phyloP scores from a whole-genome alignment of 2,888 invertebrate species.

The Fissipunctia ypsillon region DNA sequence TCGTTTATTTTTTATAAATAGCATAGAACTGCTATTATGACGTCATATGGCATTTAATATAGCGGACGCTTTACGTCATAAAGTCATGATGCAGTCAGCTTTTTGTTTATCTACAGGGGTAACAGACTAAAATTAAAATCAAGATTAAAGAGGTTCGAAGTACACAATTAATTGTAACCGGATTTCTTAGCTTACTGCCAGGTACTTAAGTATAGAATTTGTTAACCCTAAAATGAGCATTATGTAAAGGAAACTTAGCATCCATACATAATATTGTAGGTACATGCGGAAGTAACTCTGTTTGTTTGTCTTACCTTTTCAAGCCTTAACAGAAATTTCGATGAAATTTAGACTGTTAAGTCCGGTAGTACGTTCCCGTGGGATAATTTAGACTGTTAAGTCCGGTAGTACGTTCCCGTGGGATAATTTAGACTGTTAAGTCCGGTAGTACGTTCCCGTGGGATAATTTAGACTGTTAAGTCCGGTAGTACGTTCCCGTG shows the following conservation, averaged over 20 bases:
- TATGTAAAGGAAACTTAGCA: no score
- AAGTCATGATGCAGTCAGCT: neutral
- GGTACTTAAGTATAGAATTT: no score
- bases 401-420: no score
- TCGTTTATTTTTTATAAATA: neutral
- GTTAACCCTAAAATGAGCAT: no score
- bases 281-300: neutral
- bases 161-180: neutral
- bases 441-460: no score
- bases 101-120: neutral
- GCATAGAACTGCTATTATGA: neutral
- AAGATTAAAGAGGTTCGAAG: no score
- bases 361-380: no score
- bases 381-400: neutral
- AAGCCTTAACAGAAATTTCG: neutral
- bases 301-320: neutral
- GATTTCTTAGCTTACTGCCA: neutral
- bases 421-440: neutral
- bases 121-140: neutral
- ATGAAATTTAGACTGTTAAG: neutral
- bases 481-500: no score
- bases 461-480: neutral
- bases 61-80: neutral
- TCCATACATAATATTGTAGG: no score
- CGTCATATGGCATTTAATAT: neutral